phyloP scores from a whole-genome alignment of 2,888 invertebrate genomes.

The Sipha maydis region DNA sequence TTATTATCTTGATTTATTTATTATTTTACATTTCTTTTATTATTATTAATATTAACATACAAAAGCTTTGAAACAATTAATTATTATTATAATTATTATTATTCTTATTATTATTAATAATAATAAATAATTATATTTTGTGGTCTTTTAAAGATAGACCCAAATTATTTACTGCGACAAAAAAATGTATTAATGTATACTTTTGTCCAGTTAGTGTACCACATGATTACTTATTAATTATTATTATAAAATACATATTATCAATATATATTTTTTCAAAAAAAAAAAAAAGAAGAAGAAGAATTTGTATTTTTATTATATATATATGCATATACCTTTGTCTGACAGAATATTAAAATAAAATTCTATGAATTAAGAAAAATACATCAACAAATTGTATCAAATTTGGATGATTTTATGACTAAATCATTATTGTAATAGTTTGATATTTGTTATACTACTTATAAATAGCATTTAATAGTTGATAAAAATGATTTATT shows the following conservation, averaged over 20 bases:
- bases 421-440: not conserved
- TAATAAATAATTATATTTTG: slow-evolving; percentile 33
- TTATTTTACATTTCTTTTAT: slow-evolving; percentile 55
- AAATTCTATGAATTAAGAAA: not conserved
- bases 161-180: slow-evolving; percentile 31
- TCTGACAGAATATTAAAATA: not conserved
- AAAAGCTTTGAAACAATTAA: slow-evolving; percentile 60
- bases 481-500: too few species aligned
- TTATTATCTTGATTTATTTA: slow-evolving; percentile 62
- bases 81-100: slow-evolving; percentile 29
- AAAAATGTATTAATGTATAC: slow-evolving; percentile 52
- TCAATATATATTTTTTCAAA: slow-evolving; percentile 59
- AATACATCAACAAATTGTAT: not conserved
- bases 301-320: not conserved
- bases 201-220: slow-evolving; percentile 51
- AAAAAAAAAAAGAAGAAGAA: slow-evolving; percentile 3
- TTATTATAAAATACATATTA: slow-evolving; percentile 56
- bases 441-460: too few species aligned
- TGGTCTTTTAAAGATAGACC: slow-evolving; percentile 28
- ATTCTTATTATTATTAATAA: slow-evolving; percentile 49
- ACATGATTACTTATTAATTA: slow-evolving; percentile 61
- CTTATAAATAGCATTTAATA: too few species aligned
- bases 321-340: not conserved
- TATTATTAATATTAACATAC: slow-evolving; percentile 51
- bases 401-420: not conserved